Percentiles rank a stretch among this genome's conserved stretches.
These are phyloP conservation scores for Orchesella flavescens DNA, from an alignment of 2,888 invertebrate genomes.

Conservation along the genomic window DNA sequence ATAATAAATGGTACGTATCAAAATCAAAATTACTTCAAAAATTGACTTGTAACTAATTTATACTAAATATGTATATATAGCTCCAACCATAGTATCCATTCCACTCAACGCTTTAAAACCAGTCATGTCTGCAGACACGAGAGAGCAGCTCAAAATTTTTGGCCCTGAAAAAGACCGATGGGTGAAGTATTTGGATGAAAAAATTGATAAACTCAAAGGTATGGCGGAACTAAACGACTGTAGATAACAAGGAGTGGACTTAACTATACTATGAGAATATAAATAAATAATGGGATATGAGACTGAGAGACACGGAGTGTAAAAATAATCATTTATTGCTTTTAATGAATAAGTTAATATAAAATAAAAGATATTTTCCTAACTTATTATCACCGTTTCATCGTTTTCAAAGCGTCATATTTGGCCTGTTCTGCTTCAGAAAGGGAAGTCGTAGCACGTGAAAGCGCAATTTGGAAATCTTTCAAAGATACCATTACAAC, in stretches of 20 bases:
- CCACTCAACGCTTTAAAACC: background rate
- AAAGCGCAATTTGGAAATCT: conserved; percentile 55
- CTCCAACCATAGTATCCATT: background rate
- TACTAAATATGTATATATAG: background rate
- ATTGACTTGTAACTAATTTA: too few relatives aligned
- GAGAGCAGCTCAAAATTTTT: conserved; percentile 11
- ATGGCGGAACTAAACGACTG: background rate
- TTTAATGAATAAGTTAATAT: too few relatives aligned
- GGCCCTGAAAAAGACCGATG: conserved; percentile 3
- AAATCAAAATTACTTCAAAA: too few relatives aligned
- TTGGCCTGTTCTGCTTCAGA: conserved; percentile 55
- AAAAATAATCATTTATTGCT: too few relatives aligned
- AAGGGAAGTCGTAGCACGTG: conserved; percentile 41
- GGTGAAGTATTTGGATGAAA: conserved; percentile 16
- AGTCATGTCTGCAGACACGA: background rate
- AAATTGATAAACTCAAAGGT: background rate
- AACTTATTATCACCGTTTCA: conserved; percentile 39
- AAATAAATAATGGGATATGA: too few relatives aligned
- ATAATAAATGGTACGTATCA: conserved; percentile 23
- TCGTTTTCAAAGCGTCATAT: conserved; percentile 53
- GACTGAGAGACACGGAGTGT: too few relatives aligned
- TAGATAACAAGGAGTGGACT: too few relatives aligned
- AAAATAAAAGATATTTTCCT: too few relatives aligned
- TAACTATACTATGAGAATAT: too few relatives aligned
- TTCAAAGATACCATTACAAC: conserved; percentile 21